phyloP scores from a whole-genome alignment of 2,113 vertebrate species.

The Pogona vitticeps region DNA sequence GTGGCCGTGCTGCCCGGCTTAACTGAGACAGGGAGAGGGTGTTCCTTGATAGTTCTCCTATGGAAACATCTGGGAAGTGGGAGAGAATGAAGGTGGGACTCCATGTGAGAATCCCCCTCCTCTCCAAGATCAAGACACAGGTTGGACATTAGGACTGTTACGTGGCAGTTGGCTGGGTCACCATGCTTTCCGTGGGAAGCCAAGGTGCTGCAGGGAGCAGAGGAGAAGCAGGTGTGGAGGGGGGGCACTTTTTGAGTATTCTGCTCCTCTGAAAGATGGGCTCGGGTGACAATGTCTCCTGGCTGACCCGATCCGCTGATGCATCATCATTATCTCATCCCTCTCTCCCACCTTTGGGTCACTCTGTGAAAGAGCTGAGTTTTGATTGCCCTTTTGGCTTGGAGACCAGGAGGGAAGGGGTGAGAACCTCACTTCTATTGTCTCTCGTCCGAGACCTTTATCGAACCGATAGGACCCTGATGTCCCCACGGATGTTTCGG shows the following conservation, averaged over 20 bases:
- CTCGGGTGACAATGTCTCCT: too few relatives aligned
- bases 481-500: not conserved
- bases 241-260: too few relatives aligned
- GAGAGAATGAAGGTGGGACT: not conserved
- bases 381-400: too few relatives aligned
- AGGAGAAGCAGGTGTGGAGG: not conserved
- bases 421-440: too few relatives aligned
- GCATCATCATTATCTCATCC: too few relatives aligned
- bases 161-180: not conserved
- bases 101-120: not conserved
- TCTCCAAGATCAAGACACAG: too few relatives aligned
- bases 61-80: not conserved
- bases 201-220: not conserved
- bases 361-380: too few relatives aligned
- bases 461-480: not conserved
- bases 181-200: too few relatives aligned
- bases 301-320: too few relatives aligned
- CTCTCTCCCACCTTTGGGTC: too few relatives aligned
- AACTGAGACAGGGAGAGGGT: accelerated
- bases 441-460: too few relatives aligned
- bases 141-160: not conserved
- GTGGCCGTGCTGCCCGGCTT: constrained; percentile 15
- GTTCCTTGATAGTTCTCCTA: not conserved
- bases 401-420: too few relatives aligned
- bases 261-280: not conserved